Conservation (phyloP, 2,888 invertebrate genomes). For the Junonia oenone region DNA sequence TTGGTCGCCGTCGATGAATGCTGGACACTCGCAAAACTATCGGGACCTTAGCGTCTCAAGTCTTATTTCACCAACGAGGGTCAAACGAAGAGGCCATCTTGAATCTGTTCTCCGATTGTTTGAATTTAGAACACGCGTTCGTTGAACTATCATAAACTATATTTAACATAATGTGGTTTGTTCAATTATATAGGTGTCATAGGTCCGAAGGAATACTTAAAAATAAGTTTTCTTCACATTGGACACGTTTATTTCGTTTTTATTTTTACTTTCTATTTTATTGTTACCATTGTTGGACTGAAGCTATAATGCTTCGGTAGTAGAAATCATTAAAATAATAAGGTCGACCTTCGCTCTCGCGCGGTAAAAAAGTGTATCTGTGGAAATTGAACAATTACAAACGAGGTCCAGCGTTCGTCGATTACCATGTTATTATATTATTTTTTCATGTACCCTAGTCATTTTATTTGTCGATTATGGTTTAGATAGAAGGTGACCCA, state of each 20-base stretch:
- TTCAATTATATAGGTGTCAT: too few species aligned
- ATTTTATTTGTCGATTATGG: slow-evolving; percentile 44
- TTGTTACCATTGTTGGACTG: slow-evolving; percentile 13
- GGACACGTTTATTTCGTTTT: neutral
- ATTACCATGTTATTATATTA: slow-evolving; percentile 26
- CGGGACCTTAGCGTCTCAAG: slow-evolving; percentile 35
- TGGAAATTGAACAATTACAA: slow-evolving; percentile 29
- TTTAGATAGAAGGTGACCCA: slow-evolving; percentile 60
- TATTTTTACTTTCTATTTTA: slow-evolving; percentile 1
- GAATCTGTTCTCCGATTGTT: slow-evolving; percentile 55
- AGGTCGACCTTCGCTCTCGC: slow-evolving; percentile 52
- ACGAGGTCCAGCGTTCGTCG: slow-evolving; percentile 51
- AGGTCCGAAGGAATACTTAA: too few species aligned
- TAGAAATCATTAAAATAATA: slow-evolving; percentile 49
- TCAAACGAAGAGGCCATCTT: slow-evolving; percentile 64
- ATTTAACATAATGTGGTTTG: too few species aligned
- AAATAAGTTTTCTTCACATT: too few species aligned
- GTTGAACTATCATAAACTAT: slow-evolving; percentile 39
- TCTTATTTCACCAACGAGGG: slow-evolving; percentile 63
- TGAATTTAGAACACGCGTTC: slow-evolving; percentile 49
- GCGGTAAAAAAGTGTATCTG: slow-evolving; percentile 35
- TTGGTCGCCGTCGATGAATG: slow-evolving; percentile 66
- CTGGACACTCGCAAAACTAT: slow-evolving; percentile 64
- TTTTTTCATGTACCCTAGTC: slow-evolving; percentile 26
- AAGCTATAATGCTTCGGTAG: slow-evolving; percentile 13